Conservation (phyloP, 2,797 vertebrate genomes). For the Antrozous pallidus region DNA sequence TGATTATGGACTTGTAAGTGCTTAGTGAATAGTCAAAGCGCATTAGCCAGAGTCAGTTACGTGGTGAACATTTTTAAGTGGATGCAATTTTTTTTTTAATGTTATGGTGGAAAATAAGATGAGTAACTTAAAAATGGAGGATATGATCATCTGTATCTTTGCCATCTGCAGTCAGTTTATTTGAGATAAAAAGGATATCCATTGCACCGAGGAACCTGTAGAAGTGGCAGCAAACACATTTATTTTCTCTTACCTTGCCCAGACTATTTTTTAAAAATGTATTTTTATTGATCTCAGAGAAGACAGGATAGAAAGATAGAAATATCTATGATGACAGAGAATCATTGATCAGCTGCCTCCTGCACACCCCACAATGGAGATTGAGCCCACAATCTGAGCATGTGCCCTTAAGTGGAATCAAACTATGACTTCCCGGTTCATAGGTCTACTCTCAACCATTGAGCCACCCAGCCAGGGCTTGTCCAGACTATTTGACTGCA, state of each 20-base stretch:
- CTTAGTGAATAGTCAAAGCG: not conserved
- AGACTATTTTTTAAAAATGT: too few species aligned
- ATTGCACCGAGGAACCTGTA: not conserved
- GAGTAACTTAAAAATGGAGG: not conserved
- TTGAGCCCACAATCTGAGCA: too few species aligned
- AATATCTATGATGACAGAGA: too few species aligned
- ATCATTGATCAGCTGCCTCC: too few species aligned
- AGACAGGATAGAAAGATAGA: too few species aligned
- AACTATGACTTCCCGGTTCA: too few species aligned
- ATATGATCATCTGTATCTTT: not conserved
- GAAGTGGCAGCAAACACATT: not conserved
- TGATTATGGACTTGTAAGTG: not conserved
- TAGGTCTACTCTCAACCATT: too few species aligned
- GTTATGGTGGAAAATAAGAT: not conserved
- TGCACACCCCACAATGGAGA: too few species aligned
- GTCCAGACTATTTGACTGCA: not conserved
- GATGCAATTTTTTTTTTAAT: too few species aligned
- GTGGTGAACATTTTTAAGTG: not conserved
- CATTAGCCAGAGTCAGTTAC: not conserved
- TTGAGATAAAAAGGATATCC: not conserved
- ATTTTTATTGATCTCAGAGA: too few species aligned
- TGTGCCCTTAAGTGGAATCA: too few species aligned
- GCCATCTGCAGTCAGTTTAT: not conserved
- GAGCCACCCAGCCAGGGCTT: too few species aligned
- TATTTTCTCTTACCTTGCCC: not conserved